A percentile compares a stretch with the other conserved stretches of the same genome.
phyloP scores from a whole-genome alignment of 1,140 invertebrate species.

The Bombus breviceps region DNA sequence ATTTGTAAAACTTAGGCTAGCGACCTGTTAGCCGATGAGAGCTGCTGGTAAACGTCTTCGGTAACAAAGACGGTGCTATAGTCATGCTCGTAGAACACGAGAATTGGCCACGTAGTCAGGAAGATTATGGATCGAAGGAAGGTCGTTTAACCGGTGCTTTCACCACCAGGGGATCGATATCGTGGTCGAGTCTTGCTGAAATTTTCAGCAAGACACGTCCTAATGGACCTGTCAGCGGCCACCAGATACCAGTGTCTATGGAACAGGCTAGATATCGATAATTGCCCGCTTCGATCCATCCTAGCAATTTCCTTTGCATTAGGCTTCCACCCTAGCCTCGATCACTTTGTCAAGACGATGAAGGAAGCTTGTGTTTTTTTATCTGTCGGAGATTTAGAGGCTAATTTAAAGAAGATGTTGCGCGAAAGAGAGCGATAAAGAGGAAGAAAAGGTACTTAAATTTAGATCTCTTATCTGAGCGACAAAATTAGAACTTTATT shows the following conservation, averaged over 20 bases:
- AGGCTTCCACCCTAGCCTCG: neutral
- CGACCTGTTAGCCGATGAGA: neutral
- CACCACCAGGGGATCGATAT: constrained; percentile 17
- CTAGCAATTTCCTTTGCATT: constrained; percentile 22
- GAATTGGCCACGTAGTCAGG: neutral
- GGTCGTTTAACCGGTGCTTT: constrained; percentile 22
- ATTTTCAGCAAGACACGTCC: constrained; percentile 41
- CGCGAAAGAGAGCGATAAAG: neutral
- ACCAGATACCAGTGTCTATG: constrained; percentile 4
- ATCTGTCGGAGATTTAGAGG: neutral
- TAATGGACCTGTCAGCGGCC: constrained; percentile 42
- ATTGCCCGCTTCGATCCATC: constrained; percentile 8
- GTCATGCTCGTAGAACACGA: neutral
- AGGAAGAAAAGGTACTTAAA: neutral
- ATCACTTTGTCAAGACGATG: neutral
- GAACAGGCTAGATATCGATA: constrained; percentile 33
- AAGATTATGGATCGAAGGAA: constrained; percentile 27
- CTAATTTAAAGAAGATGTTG: neutral
- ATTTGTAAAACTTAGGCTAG: neutral
- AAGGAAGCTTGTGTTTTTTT: neutral
- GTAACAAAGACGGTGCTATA: neutral
- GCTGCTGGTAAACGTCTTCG: neutral
- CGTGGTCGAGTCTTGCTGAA: constrained; percentile 16
- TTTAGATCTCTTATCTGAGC: too few species aligned
- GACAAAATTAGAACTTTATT: too few species aligned